A percentile compares a stretch with the other conserved stretches of the same genome.
Evolutionary conservation across 2,888 invertebrate species (phyloP).

Genomic region (Himalopsyche kuldschensis): DNA sequence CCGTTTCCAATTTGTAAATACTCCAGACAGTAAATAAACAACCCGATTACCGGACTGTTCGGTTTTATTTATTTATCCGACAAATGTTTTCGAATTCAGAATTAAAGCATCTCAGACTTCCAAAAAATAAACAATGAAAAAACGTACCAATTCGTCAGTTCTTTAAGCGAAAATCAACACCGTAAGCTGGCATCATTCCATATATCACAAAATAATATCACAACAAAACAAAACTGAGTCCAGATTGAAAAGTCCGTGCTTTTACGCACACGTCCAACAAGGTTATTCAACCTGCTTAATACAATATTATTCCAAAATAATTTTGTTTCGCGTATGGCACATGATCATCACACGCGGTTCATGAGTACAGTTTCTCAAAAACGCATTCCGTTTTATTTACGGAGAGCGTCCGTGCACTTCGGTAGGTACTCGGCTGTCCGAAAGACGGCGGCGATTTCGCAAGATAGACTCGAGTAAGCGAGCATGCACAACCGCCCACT

Average conservation of each 20-base stretch:
- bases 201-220: neutral
- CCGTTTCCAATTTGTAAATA: neutral
- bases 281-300: neutral
- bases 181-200: neutral
- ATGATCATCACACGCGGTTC: neutral
- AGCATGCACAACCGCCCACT: neutral
- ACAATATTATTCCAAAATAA: neutral
- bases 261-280: neutral
- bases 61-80: neutral
- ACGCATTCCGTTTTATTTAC: neutral
- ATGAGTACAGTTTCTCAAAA: neutral
- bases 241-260: neutral
- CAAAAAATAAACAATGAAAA: neutral
- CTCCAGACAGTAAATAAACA: neutral
- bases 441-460: neutral
- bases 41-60: neutral
- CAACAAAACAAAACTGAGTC: neutral
- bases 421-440: neutral
- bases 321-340: neutral
- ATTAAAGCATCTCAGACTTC: neutral
- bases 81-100: neutral
- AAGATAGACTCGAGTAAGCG: neutral
- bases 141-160: neutral
- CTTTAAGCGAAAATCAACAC: neutral
- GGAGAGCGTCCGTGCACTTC: neutral